Evolutionary conservation across 35 echinoderm and acorn worm species (phyloP).

Genomic region (Hemicentrotus pulcherrimus): DNA sequence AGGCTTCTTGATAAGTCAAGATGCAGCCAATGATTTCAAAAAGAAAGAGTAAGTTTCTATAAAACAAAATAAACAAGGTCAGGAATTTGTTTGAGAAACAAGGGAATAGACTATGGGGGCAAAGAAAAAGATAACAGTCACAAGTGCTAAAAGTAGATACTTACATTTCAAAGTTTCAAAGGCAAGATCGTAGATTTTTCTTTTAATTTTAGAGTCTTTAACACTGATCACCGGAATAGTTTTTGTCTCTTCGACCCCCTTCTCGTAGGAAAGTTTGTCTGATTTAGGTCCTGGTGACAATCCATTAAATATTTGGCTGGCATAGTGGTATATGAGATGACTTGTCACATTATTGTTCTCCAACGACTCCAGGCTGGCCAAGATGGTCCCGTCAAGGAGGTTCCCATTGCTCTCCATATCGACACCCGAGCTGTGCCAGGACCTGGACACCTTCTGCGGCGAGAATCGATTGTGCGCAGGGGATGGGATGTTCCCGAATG

Average conservation of each 20-base stretch:
- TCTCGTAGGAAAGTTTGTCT: constrained; percentile 56
- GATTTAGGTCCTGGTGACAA: constrained; percentile 60
- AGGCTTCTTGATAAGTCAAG: too few relatives aligned
- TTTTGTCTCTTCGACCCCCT: constrained; percentile 13
- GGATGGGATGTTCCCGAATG: constrained; percentile 22
- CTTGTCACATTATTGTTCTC: constrained; percentile 41
- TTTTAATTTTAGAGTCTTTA: constrained; percentile 61
- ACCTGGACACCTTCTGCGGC: constrained; percentile 32
- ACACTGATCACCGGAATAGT: constrained; percentile 52
- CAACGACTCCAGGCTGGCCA: constrained; percentile 37
- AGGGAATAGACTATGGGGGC: too few relatives aligned
- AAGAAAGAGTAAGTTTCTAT: too few relatives aligned
- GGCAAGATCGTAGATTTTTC: constrained; percentile 80
- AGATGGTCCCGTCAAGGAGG: constrained; percentile 23
- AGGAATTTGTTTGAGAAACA: too few relatives aligned
- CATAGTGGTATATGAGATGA: constrained; percentile 75
- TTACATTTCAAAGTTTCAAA: constrained; percentile 89
- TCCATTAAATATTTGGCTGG: constrained; percentile 71
- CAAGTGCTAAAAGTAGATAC: constrained; percentile 26
- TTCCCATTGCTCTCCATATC: constrained; percentile 22
- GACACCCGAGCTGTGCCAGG: constrained; percentile 1
- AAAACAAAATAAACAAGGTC: too few relatives aligned
- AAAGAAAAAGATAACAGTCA: not conserved
- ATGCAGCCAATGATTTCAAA: too few relatives aligned
- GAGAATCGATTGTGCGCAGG: constrained; percentile 33